Evolutionary conservation across 2,797 vertebrate species (phyloP).

Genomic region (Oreochromis grahami): DNA sequence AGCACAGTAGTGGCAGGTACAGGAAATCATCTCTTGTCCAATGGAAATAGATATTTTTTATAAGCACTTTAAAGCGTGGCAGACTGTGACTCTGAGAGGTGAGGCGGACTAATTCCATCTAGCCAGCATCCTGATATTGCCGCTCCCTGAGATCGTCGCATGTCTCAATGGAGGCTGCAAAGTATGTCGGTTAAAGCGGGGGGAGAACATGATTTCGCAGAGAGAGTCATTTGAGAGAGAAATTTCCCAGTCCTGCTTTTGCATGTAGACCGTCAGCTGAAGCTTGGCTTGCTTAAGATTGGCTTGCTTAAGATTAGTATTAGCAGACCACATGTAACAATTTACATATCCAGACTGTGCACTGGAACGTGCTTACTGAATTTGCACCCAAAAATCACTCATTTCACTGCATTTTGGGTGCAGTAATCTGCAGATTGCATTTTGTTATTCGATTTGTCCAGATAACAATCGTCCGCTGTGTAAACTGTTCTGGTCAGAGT

Average conservation of each 20-base stretch:
- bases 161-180: constrained; percentile 6
- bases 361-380: not conserved
- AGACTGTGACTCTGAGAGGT: constrained; percentile 9
- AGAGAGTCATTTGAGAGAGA: not conserved
- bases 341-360: not conserved
- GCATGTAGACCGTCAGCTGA: not conserved
- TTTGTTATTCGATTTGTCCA: not conserved
- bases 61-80: not conserved
- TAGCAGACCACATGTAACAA: not conserved
- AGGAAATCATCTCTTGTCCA: not conserved
- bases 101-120: constrained; percentile 5
- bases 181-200: not conserved
- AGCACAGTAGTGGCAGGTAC: not conserved
- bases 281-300: not conserved
- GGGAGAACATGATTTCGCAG: not conserved
- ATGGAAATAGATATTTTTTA: constrained; percentile 3
- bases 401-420: not conserved
- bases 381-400: fast-evolving
- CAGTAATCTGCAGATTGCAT: not conserved
- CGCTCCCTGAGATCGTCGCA: not conserved
- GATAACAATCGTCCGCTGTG: not conserved
- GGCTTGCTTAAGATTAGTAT: not conserved
- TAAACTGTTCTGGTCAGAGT: not conserved
- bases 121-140: not conserved
- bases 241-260: not conserved